Percentiles rank a stretch among this genome's conserved stretches.
phyloP scores from a whole-genome alignment of 2,113 vertebrate genomes.

The Morone chrysops region DNA sequence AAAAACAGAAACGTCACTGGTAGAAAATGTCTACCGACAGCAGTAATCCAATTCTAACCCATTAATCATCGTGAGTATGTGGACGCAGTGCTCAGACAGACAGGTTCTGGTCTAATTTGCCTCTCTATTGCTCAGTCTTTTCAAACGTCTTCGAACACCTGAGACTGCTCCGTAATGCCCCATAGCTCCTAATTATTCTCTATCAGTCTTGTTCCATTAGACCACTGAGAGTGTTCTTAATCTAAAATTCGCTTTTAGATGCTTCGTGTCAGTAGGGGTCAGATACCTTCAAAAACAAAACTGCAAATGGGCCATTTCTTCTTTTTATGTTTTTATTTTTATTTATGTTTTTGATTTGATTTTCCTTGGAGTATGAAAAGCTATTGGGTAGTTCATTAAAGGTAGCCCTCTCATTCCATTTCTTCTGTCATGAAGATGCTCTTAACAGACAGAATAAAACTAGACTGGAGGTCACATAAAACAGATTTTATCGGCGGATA shows the following conservation, averaged over 20 bases:
- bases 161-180: slow-evolving; percentile 55
- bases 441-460: neutral
- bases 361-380: neutral
- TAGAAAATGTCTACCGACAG: slow-evolving; percentile 30
- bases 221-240: slow-evolving; percentile 50
- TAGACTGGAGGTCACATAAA: neutral
- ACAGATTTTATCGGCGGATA: neutral
- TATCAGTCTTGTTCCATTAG: slow-evolving; percentile 61
- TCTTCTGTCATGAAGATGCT: neutral
- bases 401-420: neutral
- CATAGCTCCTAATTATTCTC: slow-evolving; percentile 68
- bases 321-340: slow-evolving; percentile 24
- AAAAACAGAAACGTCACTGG: slow-evolving; percentile 15
- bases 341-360: slow-evolving; percentile 18
- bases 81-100: slow-evolving; percentile 43
- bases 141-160: slow-evolving; percentile 66
- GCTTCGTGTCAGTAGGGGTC: slow-evolving; percentile 44
- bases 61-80: slow-evolving; percentile 58
- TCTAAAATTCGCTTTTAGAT: slow-evolving; percentile 50
- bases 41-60: slow-evolving; percentile 55
- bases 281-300: slow-evolving; percentile 48
- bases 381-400: slow-evolving; percentile 3
- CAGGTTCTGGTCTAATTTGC: slow-evolving; percentile 58
- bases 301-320: slow-evolving; percentile 34
- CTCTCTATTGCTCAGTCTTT: slow-evolving; percentile 54